Percentiles rank a stretch among this genome's conserved stretches.
These are phyloP conservation scores for Silurus lanzhouensis DNA, from an alignment of 2,797 vertebrate species.

Conservation along the genomic window DNA sequence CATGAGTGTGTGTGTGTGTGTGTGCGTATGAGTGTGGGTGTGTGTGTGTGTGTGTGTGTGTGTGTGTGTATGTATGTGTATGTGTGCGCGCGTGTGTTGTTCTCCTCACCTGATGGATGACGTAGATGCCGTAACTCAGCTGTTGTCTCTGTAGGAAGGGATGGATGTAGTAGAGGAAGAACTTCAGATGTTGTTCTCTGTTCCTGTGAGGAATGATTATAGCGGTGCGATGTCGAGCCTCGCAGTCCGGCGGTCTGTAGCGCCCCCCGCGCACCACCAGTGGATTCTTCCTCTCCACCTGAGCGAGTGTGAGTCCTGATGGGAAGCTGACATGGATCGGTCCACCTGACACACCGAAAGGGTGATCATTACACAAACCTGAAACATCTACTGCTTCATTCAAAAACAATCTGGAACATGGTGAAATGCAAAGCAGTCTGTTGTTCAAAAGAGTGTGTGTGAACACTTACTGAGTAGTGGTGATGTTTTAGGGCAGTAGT, in stretches of 20 bases:
- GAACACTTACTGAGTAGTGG: slow-evolving; percentile 73
- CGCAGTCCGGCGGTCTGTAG: slow-evolving; percentile 79
- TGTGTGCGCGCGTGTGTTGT: not conserved
- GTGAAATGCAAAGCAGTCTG: no score
- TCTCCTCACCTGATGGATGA: slow-evolving; percentile 79
- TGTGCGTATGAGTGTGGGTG: slow-evolving; percentile 15
- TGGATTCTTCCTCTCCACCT: slow-evolving; percentile 75
- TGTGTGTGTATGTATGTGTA: slow-evolving; percentile 21
- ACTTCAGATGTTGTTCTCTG: slow-evolving; percentile 78
- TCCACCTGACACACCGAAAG: slow-evolving; percentile 66
- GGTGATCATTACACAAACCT: not conserved
- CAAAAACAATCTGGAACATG: not conserved
- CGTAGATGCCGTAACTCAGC: slow-evolving; percentile 79
- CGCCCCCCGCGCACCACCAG: slow-evolving; percentile 76
- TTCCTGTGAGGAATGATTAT: slow-evolving; percentile 79
- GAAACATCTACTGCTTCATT: not conserved
- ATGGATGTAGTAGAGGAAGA: slow-evolving; percentile 80
- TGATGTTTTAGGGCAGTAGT: slow-evolving; percentile 76
- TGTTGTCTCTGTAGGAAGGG: slow-evolving; percentile 83
- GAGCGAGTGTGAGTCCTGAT: slow-evolving; percentile 68
- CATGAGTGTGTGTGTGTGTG: not conserved
- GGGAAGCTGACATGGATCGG: slow-evolving; percentile 79
- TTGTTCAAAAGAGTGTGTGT: not conserved
- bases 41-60: not conserved
- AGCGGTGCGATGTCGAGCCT: slow-evolving; percentile 72